Conservation (phyloP, 2,888 invertebrate genomes). For the Pelosia muscerda region DNA sequence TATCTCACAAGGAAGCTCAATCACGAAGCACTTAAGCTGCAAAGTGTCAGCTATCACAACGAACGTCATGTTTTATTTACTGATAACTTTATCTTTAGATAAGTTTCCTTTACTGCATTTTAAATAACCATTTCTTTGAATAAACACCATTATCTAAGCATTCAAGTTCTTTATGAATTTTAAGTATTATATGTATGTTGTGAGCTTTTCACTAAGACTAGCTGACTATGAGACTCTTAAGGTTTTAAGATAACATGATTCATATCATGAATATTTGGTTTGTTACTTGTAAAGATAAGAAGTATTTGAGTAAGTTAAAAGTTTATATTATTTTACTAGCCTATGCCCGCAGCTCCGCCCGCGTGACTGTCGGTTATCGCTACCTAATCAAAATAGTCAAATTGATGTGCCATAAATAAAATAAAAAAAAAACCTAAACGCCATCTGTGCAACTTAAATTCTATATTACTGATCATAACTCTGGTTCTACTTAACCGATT, state of each 20-base stretch:
- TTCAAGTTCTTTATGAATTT: slow-evolving; percentile 27
- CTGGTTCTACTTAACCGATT: too few species aligned
- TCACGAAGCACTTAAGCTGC: slow-evolving; percentile 46
- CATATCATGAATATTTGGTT: slow-evolving; percentile 8
- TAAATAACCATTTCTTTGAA: slow-evolving; percentile 35
- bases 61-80: slow-evolving; percentile 49
- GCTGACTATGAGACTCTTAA: slow-evolving; percentile 30
- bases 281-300: background rate
- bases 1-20: slow-evolving; percentile 49
- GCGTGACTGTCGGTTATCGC: too few species aligned
- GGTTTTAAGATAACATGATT: slow-evolving; percentile 30
- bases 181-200: slow-evolving; percentile 30
- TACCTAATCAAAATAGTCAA: too few species aligned
- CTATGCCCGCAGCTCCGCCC: too few species aligned
- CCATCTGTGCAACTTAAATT: too few species aligned
- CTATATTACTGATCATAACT: too few species aligned
- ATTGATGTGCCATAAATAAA: too few species aligned
- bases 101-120: slow-evolving; percentile 46
- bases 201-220: slow-evolving; percentile 26
- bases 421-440: too few species aligned
- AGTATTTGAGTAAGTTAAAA: background rate
- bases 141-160: slow-evolving; percentile 45
- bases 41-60: slow-evolving; percentile 38
- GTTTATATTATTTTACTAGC: too few species aligned
- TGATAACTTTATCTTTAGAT: slow-evolving; percentile 49